Evolutionary conservation across 2,113 vertebrate genomes (phyloP), one percentile per base, ranked within the genome.

Genomic region (Paedocypris sp.): DNA sequence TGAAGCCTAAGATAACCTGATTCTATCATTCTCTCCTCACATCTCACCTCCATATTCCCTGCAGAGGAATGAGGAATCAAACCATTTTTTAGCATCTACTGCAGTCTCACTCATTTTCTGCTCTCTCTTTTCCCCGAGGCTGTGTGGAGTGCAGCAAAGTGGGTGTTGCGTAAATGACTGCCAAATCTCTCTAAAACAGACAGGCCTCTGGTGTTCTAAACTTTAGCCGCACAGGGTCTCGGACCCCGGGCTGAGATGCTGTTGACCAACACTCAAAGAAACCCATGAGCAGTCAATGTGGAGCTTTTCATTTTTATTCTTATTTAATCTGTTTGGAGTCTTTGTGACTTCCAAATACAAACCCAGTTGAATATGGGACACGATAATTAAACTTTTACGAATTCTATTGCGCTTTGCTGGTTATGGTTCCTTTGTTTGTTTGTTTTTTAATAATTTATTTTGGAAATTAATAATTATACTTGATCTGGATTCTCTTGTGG

Each of bases 181-280:
- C 56, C 66, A 72, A 51, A 65, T 45, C 43, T 62, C 48, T 31
- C n/a, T 29, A 35, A 65, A 64, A 72, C 66, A 65, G 49, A 65
- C 35, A 33, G 39, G 60, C 69, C 36, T 15, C 42, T 39, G 39
- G 45, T 50, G 50, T 39, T 60, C 36, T 53, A 60, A 60, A 68
- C 13, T 49, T 49, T 25, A 19, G 39, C 13, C 16, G 19, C 31
- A 39, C 39, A 32, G 7, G 2, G 26, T 28, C 43, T 19, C 31
- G 56, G 29, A 42, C 46, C 46, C 16, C 23, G 29, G 4, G 41
- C 23, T 58, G 23, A 36, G 28, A 46, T 32, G 32, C 42, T 10
- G 19, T 45, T 62, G 53, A 64, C 36, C 60, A 36, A 35, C 22
- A 54, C 33, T 26, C 13, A 25, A 6, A 50, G 25, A 50, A 28